These are phyloP conservation scores for Anorthoa munda DNA, from an alignment of 2,888 invertebrate genomes.

Conservation along the genomic window DNA sequence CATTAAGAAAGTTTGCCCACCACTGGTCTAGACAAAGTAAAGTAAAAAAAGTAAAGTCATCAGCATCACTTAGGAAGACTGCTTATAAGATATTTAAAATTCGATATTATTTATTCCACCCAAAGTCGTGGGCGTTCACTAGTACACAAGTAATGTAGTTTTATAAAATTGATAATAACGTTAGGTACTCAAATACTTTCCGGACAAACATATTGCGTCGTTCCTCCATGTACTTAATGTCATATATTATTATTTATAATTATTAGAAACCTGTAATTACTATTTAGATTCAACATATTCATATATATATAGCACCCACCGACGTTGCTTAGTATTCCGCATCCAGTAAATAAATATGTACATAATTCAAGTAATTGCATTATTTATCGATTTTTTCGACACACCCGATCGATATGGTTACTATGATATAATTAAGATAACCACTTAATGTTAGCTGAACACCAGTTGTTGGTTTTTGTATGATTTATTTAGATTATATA, in stretches of 20 bases:
- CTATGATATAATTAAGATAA: slow-evolving; percentile 64
- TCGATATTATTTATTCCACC: slow-evolving; percentile 6
- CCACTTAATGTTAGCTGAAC: slow-evolving; percentile 48
- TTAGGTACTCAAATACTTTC: slow-evolving; percentile 26
- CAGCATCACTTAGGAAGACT: background rate
- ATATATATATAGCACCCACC: slow-evolving; percentile 15
- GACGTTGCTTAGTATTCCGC: slow-evolving; percentile 42
- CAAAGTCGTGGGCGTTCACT: slow-evolving; percentile 14
- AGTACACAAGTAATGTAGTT: slow-evolving; percentile 11
- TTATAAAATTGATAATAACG: slow-evolving; percentile 11
- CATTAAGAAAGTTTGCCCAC: too few relatives aligned
- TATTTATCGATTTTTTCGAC: slow-evolving; percentile 69
- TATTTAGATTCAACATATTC: slow-evolving; percentile 28
- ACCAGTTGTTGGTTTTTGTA: slow-evolving; percentile 63
- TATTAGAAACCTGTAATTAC: slow-evolving; percentile 44
- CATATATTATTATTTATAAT: slow-evolving; percentile 37
- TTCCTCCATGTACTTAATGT: slow-evolving; percentile 31
- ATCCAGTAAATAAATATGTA: slow-evolving; percentile 70
- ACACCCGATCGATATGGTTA: slow-evolving; percentile 41
- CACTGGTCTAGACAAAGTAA: too few relatives aligned
- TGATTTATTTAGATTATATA: slow-evolving; percentile 61
- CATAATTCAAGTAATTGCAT: slow-evolving; percentile 70
- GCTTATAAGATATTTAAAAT: background rate
- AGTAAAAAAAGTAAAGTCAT: too few relatives aligned
- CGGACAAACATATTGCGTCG: slow-evolving; percentile 30